These are phyloP conservation scores for Pocillopora grandis DNA, from an alignment of 92 coral and sea anemone species.

Conservation along the genomic window DNA sequence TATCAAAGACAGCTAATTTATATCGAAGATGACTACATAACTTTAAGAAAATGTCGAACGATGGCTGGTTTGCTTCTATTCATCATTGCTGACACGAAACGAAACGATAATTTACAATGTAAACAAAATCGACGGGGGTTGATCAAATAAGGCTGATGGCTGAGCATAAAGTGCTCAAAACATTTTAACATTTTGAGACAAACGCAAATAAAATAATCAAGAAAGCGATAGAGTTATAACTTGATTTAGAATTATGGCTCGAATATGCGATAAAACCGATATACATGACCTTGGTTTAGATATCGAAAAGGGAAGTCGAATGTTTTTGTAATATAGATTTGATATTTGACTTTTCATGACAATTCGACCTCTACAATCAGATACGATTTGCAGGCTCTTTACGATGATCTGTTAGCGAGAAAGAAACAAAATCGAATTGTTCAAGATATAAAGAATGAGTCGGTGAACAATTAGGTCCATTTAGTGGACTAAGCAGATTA, in stretches of 20 bases:
- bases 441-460: neutral
- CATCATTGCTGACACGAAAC: neutral
- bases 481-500: neutral
- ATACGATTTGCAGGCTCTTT: neutral
- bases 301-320: neutral
- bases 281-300: neutral
- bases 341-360: neutral
- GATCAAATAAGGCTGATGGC: no score
- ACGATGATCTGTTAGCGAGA: neutral
- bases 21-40: no score
- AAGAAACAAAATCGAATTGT: neutral
- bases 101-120: neutral
- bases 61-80: neutral
- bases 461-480: neutral
- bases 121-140: slow-evolving; percentile 36
- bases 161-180: neutral
- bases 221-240: neutral
- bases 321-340: neutral
- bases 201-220: neutral
- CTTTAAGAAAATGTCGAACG: no score
- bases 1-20: no score
- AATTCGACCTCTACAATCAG: neutral
- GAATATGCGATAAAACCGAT: slow-evolving; percentile 10
- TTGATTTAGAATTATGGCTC: neutral
- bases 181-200: no score